phyloP scores from a whole-genome alignment of 2,797 vertebrate genomes.

The Typhlichthys eigenmanni region DNA sequence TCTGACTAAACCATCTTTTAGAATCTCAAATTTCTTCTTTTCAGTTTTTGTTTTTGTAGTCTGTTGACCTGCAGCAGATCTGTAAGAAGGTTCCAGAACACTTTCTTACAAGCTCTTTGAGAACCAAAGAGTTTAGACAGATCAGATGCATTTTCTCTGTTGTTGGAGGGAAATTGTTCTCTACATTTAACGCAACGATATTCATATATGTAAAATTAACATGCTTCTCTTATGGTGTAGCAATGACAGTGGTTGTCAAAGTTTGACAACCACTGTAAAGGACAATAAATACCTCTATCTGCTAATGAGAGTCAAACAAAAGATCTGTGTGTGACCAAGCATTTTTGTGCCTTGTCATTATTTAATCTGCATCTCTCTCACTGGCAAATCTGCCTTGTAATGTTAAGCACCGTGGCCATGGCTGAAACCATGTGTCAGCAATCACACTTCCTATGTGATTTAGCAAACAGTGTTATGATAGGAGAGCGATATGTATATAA shows the following conservation, averaged over 20 bases:
- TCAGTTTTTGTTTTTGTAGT: too few relatives aligned
- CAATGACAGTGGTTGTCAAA: too few relatives aligned
- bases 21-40: too few relatives aligned
- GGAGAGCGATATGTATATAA: slow-evolving; percentile 51
- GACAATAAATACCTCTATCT: neutral
- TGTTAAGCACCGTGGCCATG: slow-evolving; percentile 30
- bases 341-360: slow-evolving; percentile 50
- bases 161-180: neutral
- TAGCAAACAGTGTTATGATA: neutral
- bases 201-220: neutral
- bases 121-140: neutral
- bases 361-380: slow-evolving; percentile 21
- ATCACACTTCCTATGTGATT: slow-evolving; percentile 60
- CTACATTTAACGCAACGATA: neutral
- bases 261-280: too few relatives aligned
- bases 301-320: neutral
- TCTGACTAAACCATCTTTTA: too few relatives aligned
- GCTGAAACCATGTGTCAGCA: slow-evolving; percentile 42
- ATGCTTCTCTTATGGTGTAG: too few relatives aligned
- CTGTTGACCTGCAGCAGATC: too few relatives aligned
- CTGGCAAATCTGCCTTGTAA: slow-evolving; percentile 53
- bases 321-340: slow-evolving; percentile 7
- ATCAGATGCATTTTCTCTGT: neutral
- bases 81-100: too few relatives aligned
- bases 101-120: neutral